Conservation (phyloP, 2,797 vertebrate species). For the Phylloscopus collybita region DNA sequence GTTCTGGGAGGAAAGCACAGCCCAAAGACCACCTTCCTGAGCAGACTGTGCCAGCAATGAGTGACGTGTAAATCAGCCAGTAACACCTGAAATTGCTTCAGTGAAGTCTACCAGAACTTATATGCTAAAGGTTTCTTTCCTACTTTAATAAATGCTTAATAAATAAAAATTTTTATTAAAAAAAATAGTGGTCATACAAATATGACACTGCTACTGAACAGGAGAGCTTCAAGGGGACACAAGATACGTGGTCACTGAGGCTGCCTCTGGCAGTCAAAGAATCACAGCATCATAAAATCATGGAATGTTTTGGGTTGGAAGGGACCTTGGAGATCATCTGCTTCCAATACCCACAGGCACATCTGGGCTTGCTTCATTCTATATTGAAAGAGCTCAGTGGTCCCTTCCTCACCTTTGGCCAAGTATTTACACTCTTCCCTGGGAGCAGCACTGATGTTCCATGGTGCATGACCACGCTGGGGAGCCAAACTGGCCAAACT, state of each 20-base stretch:
- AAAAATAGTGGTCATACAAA: neutral
- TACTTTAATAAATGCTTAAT: neutral
- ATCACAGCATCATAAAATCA: neutral
- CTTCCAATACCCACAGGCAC: neutral
- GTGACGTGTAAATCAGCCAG: neutral
- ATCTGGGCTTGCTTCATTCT: neutral
- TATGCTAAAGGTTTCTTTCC: neutral
- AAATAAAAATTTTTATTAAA: neutral
- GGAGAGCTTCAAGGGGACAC: neutral
- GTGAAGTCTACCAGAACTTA: neutral
- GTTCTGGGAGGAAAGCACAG: neutral
- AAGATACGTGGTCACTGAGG: neutral
- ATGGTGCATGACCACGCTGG: rapidly evolving
- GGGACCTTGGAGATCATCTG: neutral
- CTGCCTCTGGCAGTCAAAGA: neutral
- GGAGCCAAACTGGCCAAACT: neutral
- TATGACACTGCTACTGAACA: neutral
- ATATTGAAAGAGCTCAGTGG: neutral
- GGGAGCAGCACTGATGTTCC: neutral
- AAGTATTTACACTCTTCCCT: neutral
- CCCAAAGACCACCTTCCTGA: neutral
- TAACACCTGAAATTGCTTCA: neutral
- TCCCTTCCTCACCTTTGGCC: neutral
- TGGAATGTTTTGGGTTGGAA: neutral
- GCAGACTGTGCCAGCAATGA: neutral